phyloP scores from a whole-genome alignment of 1,140 invertebrate species.

The Listronotus oregonensis region DNA sequence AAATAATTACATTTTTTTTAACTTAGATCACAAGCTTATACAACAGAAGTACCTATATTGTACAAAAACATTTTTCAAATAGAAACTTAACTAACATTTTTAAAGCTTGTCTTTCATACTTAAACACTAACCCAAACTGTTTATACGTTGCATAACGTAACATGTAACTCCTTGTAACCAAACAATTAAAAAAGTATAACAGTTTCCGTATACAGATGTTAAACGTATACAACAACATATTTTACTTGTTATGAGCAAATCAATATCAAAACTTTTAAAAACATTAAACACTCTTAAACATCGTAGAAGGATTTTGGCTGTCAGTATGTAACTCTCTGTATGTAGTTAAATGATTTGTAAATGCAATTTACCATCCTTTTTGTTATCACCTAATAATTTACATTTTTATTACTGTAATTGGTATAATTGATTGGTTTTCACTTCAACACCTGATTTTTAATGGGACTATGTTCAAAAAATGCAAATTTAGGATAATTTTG shows the following conservation, averaged over 20 bases:
- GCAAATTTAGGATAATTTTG: too few relatives aligned
- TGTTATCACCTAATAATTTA: too few relatives aligned
- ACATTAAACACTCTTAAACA: too few relatives aligned
- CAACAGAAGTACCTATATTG: conserved; percentile 40
- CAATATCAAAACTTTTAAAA: conserved; percentile 1
- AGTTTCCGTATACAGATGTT: conserved; percentile 32
- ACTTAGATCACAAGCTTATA: conserved; percentile 50
- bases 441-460: too few relatives aligned
- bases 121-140: conserved; percentile 39
- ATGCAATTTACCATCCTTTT: too few relatives aligned
- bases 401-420: too few relatives aligned
- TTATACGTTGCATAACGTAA: conserved; percentile 35
- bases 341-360: too few relatives aligned
- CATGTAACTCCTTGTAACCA: conserved; percentile 27
- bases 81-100: conserved; percentile 44
- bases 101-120: conserved; percentile 43
- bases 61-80: conserved; percentile 42
- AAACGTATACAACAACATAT: conserved; percentile 35
- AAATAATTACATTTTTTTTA: conserved; percentile 50
- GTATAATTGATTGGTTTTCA: too few relatives aligned
- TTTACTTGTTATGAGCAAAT: conserved; percentile 15
- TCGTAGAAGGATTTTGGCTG: too few relatives aligned
- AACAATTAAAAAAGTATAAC: conserved; percentile 28
- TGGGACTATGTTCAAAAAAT: too few relatives aligned
- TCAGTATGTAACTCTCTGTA: too few relatives aligned